Conservation (phyloP, 2,888 invertebrate genomes). For the Agrotis puta region DNA sequence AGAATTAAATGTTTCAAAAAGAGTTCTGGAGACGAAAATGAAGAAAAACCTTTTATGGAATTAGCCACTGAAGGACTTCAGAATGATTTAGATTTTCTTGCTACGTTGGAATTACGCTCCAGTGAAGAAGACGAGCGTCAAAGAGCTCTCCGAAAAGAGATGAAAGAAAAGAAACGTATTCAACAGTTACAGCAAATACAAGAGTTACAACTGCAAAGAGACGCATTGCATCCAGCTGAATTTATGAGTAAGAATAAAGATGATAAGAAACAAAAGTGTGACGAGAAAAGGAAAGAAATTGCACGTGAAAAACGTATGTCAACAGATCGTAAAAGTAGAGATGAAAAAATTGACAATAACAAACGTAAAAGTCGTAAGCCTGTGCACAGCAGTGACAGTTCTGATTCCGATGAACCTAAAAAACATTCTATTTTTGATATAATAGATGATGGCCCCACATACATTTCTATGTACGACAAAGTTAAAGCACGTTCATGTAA, state of each 20-base stretch:
- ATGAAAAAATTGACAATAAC: constrained; percentile 82
- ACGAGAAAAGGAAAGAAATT: constrained; percentile 87
- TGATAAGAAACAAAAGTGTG: constrained; percentile 83
- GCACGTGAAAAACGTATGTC: constrained; percentile 88
- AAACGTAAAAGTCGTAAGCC: constrained; percentile 87
- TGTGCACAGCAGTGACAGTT: constrained; percentile 92
- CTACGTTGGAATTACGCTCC: constrained; percentile 90
- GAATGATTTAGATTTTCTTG: constrained; percentile 91
- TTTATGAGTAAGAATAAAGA: constrained; percentile 83
- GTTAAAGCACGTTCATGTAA: constrained; percentile 98
- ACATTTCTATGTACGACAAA: constrained; percentile 99
- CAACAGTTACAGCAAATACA: constrained; percentile 89
- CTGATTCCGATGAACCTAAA: constrained; percentile 95
- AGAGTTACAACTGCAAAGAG: constrained; percentile 88
- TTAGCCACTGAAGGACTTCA: constrained; percentile 79
- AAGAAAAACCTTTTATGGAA: constrained; percentile 74
- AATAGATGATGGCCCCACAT: constrained; percentile 96
- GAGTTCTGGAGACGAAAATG: constrained; percentile 75
- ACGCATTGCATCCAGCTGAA: constrained; percentile 84
- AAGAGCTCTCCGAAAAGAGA: constrained; percentile 89
- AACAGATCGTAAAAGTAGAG: constrained; percentile 88
- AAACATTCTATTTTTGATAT: constrained; percentile 98
- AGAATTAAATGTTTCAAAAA: constrained; percentile 77
- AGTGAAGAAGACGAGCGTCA: constrained; percentile 92
- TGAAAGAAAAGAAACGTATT: constrained; percentile 90